These are phyloP conservation scores for Clarias fuscus DNA, from an alignment of 2,797 vertebrate species.

Conservation along the genomic window DNA sequence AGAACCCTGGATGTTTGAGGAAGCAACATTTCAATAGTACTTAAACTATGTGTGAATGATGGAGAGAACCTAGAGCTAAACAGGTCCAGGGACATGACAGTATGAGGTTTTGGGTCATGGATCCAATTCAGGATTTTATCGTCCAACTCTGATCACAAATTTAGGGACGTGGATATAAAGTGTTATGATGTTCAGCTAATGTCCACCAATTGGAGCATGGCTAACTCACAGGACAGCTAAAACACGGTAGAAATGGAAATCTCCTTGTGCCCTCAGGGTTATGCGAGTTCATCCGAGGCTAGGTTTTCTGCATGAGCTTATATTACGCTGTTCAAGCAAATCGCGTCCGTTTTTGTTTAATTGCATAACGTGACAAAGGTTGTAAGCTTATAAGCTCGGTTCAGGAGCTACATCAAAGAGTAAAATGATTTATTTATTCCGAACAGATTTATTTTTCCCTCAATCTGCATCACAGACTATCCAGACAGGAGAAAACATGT, in stretches of 20 bases:
- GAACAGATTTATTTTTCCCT: not conserved
- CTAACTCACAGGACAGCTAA: not conserved
- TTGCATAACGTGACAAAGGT: not conserved
- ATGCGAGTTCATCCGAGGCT: not conserved
- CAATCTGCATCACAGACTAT: not conserved
- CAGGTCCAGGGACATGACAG: not conserved
- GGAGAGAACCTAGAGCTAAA: not conserved
- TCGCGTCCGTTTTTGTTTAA: not conserved
- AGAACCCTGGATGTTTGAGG: not conserved
- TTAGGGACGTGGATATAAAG: not conserved
- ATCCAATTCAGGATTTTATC: not conserved
- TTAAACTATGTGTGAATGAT: not conserved
- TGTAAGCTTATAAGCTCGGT: not conserved
- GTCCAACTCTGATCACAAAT: not conserved
- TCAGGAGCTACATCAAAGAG: too few relatives aligned
- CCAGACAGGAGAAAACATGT: constrained; percentile 21
- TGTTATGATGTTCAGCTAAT: too few relatives aligned
- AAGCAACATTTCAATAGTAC: not conserved
- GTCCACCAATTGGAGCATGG: not conserved
- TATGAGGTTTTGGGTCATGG: not conserved
- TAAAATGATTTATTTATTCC: not conserved
- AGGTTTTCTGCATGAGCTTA: not conserved
- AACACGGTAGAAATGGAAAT: not conserved
- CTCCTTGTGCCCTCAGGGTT: not conserved
- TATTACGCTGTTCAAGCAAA: not conserved